These are phyloP conservation scores for Thunnus maccoyii DNA, from an alignment of 2,113 vertebrate species.

Conservation along the genomic window DNA sequence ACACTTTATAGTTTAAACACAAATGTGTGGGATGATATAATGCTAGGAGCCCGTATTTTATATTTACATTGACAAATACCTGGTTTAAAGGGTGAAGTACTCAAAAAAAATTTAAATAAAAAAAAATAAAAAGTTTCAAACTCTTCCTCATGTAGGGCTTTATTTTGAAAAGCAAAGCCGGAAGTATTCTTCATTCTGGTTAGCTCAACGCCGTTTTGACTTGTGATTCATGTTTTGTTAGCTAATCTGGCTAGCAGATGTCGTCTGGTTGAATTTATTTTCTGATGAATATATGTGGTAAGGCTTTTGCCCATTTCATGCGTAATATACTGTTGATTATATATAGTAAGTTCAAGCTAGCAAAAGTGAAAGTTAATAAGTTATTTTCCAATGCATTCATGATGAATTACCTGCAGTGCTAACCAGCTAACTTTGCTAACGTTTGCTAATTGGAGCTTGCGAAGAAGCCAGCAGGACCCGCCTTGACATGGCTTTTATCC, in stretches of 20 bases:
- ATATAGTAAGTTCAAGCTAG: neutral
- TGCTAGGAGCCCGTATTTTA: no score
- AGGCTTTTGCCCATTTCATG: constrained; percentile 38
- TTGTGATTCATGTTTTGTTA: constrained; percentile 76
- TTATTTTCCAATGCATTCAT: constrained; percentile 39
- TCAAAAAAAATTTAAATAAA: no score
- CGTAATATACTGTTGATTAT: neutral
- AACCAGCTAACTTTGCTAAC: constrained; percentile 57
- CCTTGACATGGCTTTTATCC: constrained; percentile 9
- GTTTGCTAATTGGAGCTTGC: constrained; percentile 56
- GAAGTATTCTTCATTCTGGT: constrained; percentile 24
- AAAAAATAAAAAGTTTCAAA: no score
- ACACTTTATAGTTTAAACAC: no score
- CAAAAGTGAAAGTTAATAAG: neutral
- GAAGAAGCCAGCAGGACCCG: constrained; percentile 38
- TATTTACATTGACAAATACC: no score
- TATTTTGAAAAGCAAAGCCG: constrained; percentile 60
- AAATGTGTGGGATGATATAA: no score
- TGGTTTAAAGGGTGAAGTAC: no score
- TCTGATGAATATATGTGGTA: constrained; percentile 72
- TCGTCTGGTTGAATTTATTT: constrained; percentile 56
- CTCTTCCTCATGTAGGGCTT: constrained; percentile 7
- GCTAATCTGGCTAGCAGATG: constrained; percentile 78
- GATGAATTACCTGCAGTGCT: constrained; percentile 53
- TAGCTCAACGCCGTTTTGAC: constrained; percentile 2